Base-by-base conservation (phyloP, 2,888 invertebrate species). In the Blera fallax region DNA sequence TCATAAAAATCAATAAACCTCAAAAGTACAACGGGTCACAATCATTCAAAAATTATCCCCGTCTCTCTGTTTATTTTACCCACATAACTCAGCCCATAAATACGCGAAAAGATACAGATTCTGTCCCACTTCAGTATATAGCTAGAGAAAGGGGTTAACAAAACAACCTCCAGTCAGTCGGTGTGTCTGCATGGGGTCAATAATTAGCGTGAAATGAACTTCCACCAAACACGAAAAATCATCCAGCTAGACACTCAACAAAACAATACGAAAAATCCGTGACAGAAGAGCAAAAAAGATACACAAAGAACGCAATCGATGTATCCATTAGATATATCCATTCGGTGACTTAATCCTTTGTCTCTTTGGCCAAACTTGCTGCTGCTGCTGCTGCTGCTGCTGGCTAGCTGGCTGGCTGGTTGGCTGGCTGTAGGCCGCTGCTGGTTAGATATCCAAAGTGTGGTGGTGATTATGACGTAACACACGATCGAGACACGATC, bases 261-360 rank as follows among this genome's bases (percentile, higher is more conserved):
- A 18, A n/a, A 43, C 34, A 58, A 58, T 11, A 24, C 54, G 10
- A 48, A 52, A 45, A 65, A 62, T 3, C 14, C 43, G 24, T 54
- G 16, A 32, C 34, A 45, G 34, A 52, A 34, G 43, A 58, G 8
- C 14, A 70, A 52, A 58, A 60, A 27, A 73, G 5, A 64, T 43
- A 65, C 48, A 79, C 37, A 54, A 74, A 79, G 60, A 79, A 84
- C 74, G 62, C 84, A 70, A 76, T 79, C 79, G 73, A 74, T 69
- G 79, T 79, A 79, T 84, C 84, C 84, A 80, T 72, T 76, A 80
- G 76, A 81, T 85, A 45, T 77, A 80, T 85, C 70, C 80, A 72
- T 60, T 58, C 81, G 81, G 70, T 79, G 79, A 81, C 76, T 85
- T 81, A 85, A 85, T 85, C 85, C 85, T 81, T 85, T 81, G 84